phyloP scores from a whole-genome alignment of 2,888 invertebrate species.

The Schizotus pectinicornis region DNA sequence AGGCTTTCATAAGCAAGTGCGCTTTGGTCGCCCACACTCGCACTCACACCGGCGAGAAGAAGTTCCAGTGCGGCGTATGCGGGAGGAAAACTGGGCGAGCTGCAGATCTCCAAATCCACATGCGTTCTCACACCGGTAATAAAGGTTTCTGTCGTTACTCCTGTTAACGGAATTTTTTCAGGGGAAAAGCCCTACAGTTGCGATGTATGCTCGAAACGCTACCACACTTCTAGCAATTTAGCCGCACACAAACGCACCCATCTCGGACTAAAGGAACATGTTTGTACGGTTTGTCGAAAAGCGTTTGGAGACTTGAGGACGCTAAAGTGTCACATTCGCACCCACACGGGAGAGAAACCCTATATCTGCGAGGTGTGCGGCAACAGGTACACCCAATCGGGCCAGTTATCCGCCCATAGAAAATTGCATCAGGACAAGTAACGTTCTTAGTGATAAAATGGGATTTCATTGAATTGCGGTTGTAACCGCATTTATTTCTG shows the following conservation, averaged over 20 bases:
- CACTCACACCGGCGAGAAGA: slow-evolving; percentile 53
- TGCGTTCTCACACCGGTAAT: slow-evolving; percentile 54
- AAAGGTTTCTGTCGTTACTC: no score
- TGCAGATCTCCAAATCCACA: slow-evolving; percentile 53
- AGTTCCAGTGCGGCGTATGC: slow-evolving; percentile 52
- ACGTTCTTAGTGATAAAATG: not conserved
- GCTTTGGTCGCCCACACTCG: slow-evolving; percentile 50
- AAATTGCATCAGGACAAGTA: slow-evolving; percentile 12
- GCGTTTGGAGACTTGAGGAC: slow-evolving; percentile 53
- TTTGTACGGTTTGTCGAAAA: slow-evolving; percentile 51
- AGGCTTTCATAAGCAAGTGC: slow-evolving; percentile 53
- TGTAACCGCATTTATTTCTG: not conserved
- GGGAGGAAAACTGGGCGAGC: slow-evolving; percentile 50
- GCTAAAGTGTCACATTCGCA: slow-evolving; percentile 51
- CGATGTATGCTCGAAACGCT: slow-evolving; percentile 52
- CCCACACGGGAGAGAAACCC: slow-evolving; percentile 55
- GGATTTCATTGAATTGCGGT: not conserved
- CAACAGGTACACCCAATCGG: slow-evolving; percentile 52
- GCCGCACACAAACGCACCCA: slow-evolving; percentile 53
- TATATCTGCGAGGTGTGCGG: slow-evolving; percentile 52
- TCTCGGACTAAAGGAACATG: slow-evolving; percentile 48
- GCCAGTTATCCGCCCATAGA: slow-evolving; percentile 52
- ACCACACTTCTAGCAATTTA: slow-evolving; percentile 54
- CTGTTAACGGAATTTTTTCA: slow-evolving; percentile 23
- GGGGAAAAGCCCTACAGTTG: slow-evolving; percentile 54